phyloP scores from a whole-genome alignment of 2,888 invertebrate genomes.

The Urechis unicinctus region DNA sequence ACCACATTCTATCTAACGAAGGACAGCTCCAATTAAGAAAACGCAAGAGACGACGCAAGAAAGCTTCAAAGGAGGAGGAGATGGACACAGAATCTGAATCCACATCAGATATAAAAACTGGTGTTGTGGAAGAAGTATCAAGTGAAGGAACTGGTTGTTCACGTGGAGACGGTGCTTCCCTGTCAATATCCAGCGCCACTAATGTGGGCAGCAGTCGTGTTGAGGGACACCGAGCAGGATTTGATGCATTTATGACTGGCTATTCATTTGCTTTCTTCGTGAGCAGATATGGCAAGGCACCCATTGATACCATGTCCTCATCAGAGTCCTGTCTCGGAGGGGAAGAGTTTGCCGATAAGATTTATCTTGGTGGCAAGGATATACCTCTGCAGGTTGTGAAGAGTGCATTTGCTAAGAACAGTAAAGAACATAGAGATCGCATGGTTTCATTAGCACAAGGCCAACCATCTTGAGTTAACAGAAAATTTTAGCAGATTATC shows the following conservation, averaged over 20 bases:
- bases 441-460: too few relatives aligned
- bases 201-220: background rate
- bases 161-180: too few relatives aligned
- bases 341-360: constrained; percentile 38
- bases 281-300: constrained; percentile 17
- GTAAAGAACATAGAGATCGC: constrained; percentile 30
- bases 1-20: constrained; percentile 41
- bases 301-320: background rate
- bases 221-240: constrained; percentile 50
- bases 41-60: background rate
- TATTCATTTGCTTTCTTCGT: constrained; percentile 43
- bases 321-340: constrained; percentile 3
- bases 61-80: background rate
- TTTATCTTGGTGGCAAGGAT: constrained; percentile 49
- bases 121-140: background rate
- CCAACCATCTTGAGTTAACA: too few relatives aligned
- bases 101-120: background rate
- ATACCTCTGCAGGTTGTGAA: constrained; percentile 44
- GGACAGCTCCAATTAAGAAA: background rate
- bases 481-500: too few relatives aligned
- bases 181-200: background rate
- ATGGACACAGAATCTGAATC: too few relatives aligned
- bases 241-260: constrained; percentile 53
- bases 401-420: constrained; percentile 43
- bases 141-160: background rate